Evolutionary conservation across 2,797 vertebrate genomes (phyloP).

Genomic region (Poeciliopsis presidionis): DNA sequence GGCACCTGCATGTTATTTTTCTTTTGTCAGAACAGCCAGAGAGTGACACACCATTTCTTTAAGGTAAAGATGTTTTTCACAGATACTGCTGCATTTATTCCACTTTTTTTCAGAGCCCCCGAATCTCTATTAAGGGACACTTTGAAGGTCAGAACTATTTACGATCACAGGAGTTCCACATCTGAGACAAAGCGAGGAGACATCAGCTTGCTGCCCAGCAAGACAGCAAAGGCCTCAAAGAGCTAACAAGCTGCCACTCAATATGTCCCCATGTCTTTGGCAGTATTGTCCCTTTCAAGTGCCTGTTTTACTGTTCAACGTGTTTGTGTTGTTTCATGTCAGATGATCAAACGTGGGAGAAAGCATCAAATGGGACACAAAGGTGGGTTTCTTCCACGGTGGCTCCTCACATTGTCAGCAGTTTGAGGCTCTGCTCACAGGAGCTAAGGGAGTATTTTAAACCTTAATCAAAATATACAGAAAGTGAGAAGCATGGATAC

Average conservation of each 20-base stretch:
- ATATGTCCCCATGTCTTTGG: conserved; percentile 50
- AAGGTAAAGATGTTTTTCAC: conserved; percentile 56
- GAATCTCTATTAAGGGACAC: conserved; percentile 27
- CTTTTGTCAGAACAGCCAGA: conserved; percentile 31
- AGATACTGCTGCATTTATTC: conserved; percentile 27
- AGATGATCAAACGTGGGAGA: conserved; percentile 49
- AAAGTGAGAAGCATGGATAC: not conserved
- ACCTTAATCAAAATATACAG: conserved; percentile 14
- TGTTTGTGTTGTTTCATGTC: conserved; percentile 59
- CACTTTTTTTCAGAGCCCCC: conserved; percentile 24
- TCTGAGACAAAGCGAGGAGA: conserved; percentile 44
- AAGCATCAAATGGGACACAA: conserved; percentile 46
- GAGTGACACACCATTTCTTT: conserved; percentile 20
- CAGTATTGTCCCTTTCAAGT: conserved; percentile 56
- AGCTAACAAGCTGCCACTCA: conserved; percentile 64
- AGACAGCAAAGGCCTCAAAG: conserved; percentile 51
- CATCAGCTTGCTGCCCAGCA: conserved; percentile 52
- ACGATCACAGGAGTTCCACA: conserved; percentile 37
- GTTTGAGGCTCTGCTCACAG: conserved; percentile 19
- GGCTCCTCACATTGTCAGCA: conserved; percentile 48
- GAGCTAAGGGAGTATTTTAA: conserved; percentile 7
- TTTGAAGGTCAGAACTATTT: conserved; percentile 51
- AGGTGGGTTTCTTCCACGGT: conserved; percentile 32
- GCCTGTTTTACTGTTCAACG: conserved; percentile 52
- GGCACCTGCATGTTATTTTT: conserved; percentile 40